Base-by-base conservation (phyloP, 1,140 invertebrate genomes). In the Protaetia brevitarsis region DNA sequence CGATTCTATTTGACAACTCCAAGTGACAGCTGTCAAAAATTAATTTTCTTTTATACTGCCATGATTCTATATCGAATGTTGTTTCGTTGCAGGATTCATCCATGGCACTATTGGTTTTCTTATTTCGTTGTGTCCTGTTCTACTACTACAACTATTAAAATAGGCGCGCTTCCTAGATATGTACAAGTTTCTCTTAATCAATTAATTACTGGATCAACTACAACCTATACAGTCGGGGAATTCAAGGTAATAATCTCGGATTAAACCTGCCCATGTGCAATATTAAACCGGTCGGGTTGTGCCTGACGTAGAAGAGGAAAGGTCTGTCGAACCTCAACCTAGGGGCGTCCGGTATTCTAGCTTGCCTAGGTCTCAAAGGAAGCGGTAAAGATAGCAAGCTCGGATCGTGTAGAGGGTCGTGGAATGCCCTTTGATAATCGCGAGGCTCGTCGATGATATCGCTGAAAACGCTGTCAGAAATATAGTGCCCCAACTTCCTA, bases 221-320 rank as follows among this genome's bases (percentile, higher is more conserved):
- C 11, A 13, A 51, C 26, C 41, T 51, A 51, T 7, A 16, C 41
- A 23, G 41, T 23, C 19, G 41, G 26, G 10, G 1, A 23, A 7
- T 51, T 78, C 78, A 89, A 67, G 88, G 89, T 76, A 92, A 75
- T 73, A 92, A 82, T 79, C 90, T 84, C 10, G 91, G 91, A 78
- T 93, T 92, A 78, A 92, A 94, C 73, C 91, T 82, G 45, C 91
- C 91, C 82, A 92, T 91, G 73, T 92, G 89, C 31, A 94, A 80
- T 71, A 94, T 91, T 79, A 93, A 86, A 66, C 92, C 91, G 5
- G 91, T 90, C 2, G 91, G 92, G 78, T 94, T 94, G 75, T 94
- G 92, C 73, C 92, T 83, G 10, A 93, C 89, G 68, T 93, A 90
- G 75, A 91, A 94, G 3, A 94, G 80, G 81, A 94, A 94, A 1